Evolutionary conservation across 1,140 invertebrate genomes (phyloP), one percentile per base, ranked within the genome.

Genomic region (Berghia stephanieae): DNA sequence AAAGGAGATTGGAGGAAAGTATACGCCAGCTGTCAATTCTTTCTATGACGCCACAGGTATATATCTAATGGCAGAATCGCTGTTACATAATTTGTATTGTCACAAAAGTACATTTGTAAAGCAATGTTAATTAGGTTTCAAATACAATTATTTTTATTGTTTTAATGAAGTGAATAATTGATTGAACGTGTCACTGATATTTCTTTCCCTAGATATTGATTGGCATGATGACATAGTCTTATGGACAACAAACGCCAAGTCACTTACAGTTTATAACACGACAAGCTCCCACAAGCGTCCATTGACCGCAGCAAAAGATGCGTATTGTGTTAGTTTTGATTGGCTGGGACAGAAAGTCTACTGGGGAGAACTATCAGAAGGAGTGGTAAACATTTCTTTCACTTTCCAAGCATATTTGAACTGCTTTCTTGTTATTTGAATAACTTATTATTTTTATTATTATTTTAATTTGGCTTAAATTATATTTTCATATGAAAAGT

Each of bases 301-400:
- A 24, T 90, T 94, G 80, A 86, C 89, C 10, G 92, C 93, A 82
- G 92, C 94, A 77, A 92, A 93, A 55, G 93, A 93, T 31, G 94
- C 94, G 1, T 92, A 93, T 0, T 93, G 93, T 80, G 91, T 97
- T 27, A 94, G 95, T 0, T 93, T 96, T 2, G 96, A 98, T 84
- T 96, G 95, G 94, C 92, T 97, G 40, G 95, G 94, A 0, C 93
- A 93, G 38, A 94, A 95, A 85, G 86, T 98, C 0, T 98, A 97
- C 85, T 98, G 95, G 95, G 94, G 95, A 0, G 95, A 94, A 89
- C 93, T 93, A 16, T 94, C 94, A 86, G 93, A 75, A 21, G 79
- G 67, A 16, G 81, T 80, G 72, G 83, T 84, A 75, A 81, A 81
- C 80, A 42, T 21, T 21, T 40, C n/a, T n/a, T n/a, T n/a, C n/a